Conservation (phyloP, 2,888 invertebrate genomes). For the Idaea straminata region DNA sequence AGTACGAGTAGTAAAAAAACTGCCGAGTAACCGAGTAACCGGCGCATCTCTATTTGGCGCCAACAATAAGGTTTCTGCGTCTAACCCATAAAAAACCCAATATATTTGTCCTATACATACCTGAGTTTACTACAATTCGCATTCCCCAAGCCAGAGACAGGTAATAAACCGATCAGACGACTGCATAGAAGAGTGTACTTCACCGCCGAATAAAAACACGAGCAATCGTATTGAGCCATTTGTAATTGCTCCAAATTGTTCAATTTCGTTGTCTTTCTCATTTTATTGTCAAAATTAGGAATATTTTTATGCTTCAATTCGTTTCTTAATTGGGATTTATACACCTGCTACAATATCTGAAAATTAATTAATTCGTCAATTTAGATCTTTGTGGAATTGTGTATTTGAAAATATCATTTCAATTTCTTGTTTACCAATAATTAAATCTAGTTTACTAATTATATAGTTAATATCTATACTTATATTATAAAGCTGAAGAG, state of each 20-base stretch:
- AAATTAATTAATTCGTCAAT: background rate
- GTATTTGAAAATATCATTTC: background rate
- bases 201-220: constrained; percentile 39
- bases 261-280: background rate
- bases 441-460: background rate
- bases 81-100: constrained; percentile 2
- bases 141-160: constrained; percentile 39
- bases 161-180: constrained; percentile 44
- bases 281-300: background rate
- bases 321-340: background rate
- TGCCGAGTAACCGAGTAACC: too few species aligned
- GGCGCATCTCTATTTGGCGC: background rate
- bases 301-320: background rate
- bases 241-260: constrained; percentile 8
- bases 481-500: too few species aligned
- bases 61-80: background rate
- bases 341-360: background rate
- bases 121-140: constrained; percentile 33
- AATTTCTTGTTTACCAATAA: background rate
- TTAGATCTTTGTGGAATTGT: background rate
- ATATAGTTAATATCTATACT: too few species aligned
- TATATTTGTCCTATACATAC: constrained; percentile 23
- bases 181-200: constrained; percentile 38
- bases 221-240: constrained; percentile 17
- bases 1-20: too few species aligned